Evolutionary conservation across 1,140 invertebrate genomes (phyloP).

Genomic region (Manduca sexta): DNA sequence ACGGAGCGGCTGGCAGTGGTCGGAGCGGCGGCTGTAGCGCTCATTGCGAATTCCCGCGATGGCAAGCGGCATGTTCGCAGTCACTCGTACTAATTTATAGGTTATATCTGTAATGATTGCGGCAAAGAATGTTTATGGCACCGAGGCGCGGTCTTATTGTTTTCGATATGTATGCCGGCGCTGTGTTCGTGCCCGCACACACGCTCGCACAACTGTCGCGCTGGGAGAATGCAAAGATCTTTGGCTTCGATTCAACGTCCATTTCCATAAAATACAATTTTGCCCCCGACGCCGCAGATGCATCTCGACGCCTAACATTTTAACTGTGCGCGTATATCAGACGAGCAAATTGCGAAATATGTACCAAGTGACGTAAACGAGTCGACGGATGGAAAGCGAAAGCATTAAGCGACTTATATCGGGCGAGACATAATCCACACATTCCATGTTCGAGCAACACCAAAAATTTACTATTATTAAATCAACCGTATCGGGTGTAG

Average conservation of each 20-base stretch:
- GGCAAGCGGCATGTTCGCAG: constrained; percentile 31
- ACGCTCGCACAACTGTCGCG: constrained; percentile 51
- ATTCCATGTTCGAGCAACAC: constrained; percentile 26
- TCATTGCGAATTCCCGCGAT: constrained; percentile 43
- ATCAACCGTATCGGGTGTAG: constrained; percentile 33
- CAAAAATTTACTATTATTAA: constrained; percentile 34
- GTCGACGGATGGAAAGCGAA: constrained; percentile 11
- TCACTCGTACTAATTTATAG: constrained; percentile 59
- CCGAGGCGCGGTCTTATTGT: constrained; percentile 59
- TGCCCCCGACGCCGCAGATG: constrained; percentile 42
- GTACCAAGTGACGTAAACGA: constrained; percentile 21
- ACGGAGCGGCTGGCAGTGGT: too few species aligned
- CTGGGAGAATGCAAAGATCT: constrained; percentile 47
- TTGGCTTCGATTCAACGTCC: constrained; percentile 63
- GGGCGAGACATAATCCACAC: constrained; percentile 16
- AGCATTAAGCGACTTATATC: constrained; percentile 17
- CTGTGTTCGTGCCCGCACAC: constrained; percentile 32
- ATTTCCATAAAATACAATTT: constrained; percentile 69
- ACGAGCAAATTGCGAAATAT: constrained; percentile 22
- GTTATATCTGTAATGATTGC: constrained; percentile 63
- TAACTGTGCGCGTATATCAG: constrained; percentile 22
- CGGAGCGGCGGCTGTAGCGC: constrained; percentile 20
- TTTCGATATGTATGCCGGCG: constrained; percentile 44
- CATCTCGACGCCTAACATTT: constrained; percentile 40
- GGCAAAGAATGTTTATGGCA: constrained; percentile 62